A percentile compares a stretch with the other conserved stretches of the same genome.
Evolutionary conservation across 2,888 invertebrate genomes (phyloP).

Genomic region (Epistrophe grossulariae): DNA sequence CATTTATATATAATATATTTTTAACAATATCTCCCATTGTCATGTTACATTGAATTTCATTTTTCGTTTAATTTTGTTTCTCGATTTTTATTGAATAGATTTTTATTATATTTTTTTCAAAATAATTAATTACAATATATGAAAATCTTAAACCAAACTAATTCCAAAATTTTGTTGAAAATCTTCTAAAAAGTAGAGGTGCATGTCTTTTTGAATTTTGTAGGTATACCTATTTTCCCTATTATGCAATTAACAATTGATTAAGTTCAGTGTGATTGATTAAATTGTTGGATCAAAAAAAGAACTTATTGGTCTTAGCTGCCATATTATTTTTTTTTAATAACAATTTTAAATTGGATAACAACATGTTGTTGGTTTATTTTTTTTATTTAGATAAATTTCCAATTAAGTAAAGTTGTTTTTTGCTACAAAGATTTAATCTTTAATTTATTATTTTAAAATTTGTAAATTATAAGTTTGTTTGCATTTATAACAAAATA

Average conservation of each 20-base stretch:
- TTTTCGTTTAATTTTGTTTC: constrained; percentile 17
- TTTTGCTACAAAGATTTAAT: background rate
- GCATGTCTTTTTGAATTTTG: constrained; percentile 26
- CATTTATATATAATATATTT: constrained; percentile 56
- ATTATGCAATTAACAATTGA: constrained; percentile 20
- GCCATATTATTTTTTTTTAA: constrained; percentile 23
- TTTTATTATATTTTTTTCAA: constrained; percentile 13
- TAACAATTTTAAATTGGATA: constrained; percentile 55
- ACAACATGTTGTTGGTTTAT: constrained; percentile 10
- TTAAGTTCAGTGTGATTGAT: constrained; percentile 29
- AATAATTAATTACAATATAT: constrained; percentile 50
- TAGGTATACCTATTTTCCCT: constrained; percentile 17
- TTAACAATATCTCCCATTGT: constrained; percentile 67
- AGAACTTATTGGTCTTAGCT: background rate
- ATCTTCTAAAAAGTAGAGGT: constrained; percentile 43
- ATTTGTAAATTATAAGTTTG: background rate
- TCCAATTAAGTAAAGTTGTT: constrained; percentile 35
- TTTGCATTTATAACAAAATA: constrained; percentile 10
- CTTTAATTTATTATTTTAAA: background rate
- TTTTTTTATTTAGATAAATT: constrained; percentile 26
- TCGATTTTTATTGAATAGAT: background rate
- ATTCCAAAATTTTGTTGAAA: constrained; percentile 46
- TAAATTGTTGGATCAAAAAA: constrained; percentile 27
- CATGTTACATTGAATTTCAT: constrained; percentile 46
- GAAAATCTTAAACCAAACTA: constrained; percentile 53